A percentile compares a stretch with the other conserved stretches of the same genome.
phyloP scores from a whole-genome alignment of 2,888 invertebrate genomes.

The Pyralis farinalis region DNA sequence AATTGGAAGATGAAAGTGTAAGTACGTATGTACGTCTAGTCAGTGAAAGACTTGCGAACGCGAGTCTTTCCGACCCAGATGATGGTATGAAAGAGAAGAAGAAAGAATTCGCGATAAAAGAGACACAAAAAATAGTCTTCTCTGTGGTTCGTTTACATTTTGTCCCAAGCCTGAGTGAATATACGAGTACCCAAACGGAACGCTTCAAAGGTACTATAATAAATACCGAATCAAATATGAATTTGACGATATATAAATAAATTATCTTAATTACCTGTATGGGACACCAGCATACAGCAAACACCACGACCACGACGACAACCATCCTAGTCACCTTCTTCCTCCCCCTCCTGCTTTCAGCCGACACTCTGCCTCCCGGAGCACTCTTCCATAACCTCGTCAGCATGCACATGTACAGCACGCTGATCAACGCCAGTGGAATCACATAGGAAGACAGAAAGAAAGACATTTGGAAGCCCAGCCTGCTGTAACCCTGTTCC shows the following conservation, averaged over 20 bases:
- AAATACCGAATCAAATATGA: too few relatives aligned
- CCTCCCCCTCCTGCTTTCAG: constrained; percentile 91
- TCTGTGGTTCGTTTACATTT: too few relatives aligned
- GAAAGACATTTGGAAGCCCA: constrained; percentile 88
- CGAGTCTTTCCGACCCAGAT: too few relatives aligned
- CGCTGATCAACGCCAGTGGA: constrained; percentile 92
- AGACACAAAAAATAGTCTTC: too few relatives aligned
- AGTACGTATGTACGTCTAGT: too few relatives aligned
- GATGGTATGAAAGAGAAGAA: too few relatives aligned
- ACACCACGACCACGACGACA: constrained; percentile 93
- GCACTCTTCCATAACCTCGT: constrained; percentile 92
- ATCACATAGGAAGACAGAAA: constrained; percentile 94
- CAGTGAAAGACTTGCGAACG: too few relatives aligned
- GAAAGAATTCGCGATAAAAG: background rate
- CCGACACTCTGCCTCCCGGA: constrained; percentile 89
- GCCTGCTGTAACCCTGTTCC: constrained; percentile 81
- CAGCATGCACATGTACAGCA: constrained; percentile 94
- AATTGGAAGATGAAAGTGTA: too few relatives aligned
- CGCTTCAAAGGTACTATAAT: too few relatives aligned
- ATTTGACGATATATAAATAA: background rate
- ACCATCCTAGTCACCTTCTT: constrained; percentile 96
- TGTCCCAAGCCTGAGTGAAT: too few relatives aligned
- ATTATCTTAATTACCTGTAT: constrained; percentile 85
- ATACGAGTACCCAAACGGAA: too few relatives aligned
- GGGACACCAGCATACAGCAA: constrained; percentile 97